A percentile compares a stretch with the other conserved stretches of the same genome.
Evolutionary conservation across 1,140 invertebrate species (phyloP).

Genomic region (Rhopalosiphum padi): DNA sequence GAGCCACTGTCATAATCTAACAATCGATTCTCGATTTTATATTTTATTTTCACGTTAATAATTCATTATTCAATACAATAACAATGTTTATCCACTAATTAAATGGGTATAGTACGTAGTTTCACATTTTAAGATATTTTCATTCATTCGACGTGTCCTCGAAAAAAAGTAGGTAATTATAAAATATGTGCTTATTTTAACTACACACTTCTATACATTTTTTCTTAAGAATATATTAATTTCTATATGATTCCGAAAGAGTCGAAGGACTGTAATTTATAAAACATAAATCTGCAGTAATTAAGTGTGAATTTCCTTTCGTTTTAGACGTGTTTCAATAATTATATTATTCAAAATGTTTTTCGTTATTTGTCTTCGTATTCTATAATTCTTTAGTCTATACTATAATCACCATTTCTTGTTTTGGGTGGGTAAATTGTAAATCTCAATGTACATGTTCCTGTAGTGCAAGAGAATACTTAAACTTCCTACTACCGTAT

Average conservation of each 20-base stretch:
- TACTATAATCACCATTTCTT: neutral
- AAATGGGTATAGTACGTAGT: neutral
- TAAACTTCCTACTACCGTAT: neutral
- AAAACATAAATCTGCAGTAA: neutral
- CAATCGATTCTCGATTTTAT: neutral
- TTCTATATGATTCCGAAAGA: neutral
- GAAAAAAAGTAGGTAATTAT: neutral
- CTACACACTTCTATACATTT: neutral
- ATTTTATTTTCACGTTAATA: neutral
- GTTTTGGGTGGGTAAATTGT: neutral
- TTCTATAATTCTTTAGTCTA: neutral
- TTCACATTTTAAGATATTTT: constrained; percentile 16
- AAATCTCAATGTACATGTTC: neutral
- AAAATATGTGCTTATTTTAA: neutral
- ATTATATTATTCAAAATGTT: neutral
- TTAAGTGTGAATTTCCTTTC: neutral
- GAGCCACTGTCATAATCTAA: neutral
- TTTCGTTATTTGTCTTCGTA: neutral
- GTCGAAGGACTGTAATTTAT: neutral
- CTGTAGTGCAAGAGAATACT: neutral
- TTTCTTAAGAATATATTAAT: neutral
- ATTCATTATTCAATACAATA: neutral
- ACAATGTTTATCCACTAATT: neutral
- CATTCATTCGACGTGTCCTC: neutral
- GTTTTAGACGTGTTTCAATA: neutral